These are phyloP conservation scores for Drosophila willistoni DNA, from an alignment of 1,140 invertebrate genomes.

Conservation along the genomic window DNA sequence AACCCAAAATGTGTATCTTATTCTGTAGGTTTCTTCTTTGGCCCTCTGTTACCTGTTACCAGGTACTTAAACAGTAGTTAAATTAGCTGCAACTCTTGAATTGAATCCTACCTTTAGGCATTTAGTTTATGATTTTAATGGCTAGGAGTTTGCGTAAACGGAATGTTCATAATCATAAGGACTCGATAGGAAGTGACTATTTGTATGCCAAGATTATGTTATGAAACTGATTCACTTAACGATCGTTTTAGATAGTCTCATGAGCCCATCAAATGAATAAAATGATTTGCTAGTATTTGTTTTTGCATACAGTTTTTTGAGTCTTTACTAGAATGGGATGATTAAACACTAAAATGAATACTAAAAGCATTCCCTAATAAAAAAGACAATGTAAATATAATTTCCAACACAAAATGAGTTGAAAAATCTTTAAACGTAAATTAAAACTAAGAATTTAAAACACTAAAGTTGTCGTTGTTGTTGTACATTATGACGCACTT, in stretches of 20 bases:
- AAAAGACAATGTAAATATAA: too few relatives aligned
- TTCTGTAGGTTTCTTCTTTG: not conserved
- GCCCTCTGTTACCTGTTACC: not conserved
- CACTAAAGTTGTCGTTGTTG: too few relatives aligned
- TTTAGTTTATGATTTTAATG: conserved; percentile 52
- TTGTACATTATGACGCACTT: too few relatives aligned
- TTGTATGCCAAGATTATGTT: not conserved
- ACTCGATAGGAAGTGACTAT: not conserved
- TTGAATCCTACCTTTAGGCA: conserved; percentile 11
- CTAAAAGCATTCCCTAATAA: too few relatives aligned
- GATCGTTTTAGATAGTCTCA: not conserved
- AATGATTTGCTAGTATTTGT: too few relatives aligned
- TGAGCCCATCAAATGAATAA: not conserved
- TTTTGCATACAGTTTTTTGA: too few relatives aligned
- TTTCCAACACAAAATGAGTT: too few relatives aligned
- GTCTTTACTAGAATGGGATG: too few relatives aligned
- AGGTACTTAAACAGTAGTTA: conserved; percentile 55
- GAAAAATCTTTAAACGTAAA: too few relatives aligned
- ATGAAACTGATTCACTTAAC: not conserved
- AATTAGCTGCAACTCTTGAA: conserved; percentile 21
- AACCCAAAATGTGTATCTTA: not conserved
- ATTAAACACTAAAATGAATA: too few relatives aligned
- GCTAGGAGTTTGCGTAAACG: not conserved
- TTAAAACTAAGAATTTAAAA: too few relatives aligned
- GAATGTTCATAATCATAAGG: not conserved